phyloP scores from a whole-genome alignment of 1,140 invertebrate genomes.

The Harpegnathos saltator region DNA sequence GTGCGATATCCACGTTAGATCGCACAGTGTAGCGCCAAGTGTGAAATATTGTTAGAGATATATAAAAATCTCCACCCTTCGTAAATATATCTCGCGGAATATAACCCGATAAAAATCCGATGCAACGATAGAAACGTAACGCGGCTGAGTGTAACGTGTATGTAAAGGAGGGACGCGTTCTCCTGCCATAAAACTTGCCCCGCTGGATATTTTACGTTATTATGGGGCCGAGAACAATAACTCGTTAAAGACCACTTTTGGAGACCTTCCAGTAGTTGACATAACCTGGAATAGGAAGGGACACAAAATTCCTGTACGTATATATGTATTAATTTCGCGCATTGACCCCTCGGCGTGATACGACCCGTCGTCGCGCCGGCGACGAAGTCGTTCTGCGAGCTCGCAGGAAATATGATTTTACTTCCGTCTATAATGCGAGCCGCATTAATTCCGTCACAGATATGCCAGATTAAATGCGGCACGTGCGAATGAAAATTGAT shows the following conservation, averaged over 20 bases:
- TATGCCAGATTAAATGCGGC: constrained; percentile 37
- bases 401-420: not conserved
- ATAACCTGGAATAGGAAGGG: not conserved
- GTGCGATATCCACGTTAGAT: not conserved
- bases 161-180: constrained; percentile 4
- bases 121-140: no score
- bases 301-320: not conserved
- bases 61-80: not conserved
- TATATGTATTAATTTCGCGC: constrained; percentile 5
- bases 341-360: constrained; percentile 21
- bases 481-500: constrained; percentile 31
- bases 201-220: not conserved
- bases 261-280: constrained; percentile 30
- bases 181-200: constrained; percentile 23
- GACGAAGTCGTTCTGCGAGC: constrained; percentile 4
- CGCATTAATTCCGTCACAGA: constrained; percentile 34
- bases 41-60: not conserved
- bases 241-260: constrained; percentile 46
- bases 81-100: not conserved
- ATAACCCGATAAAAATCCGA: constrained; percentile 1
- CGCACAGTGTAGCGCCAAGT: no score
- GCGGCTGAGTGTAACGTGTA: not conserved
- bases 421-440: not conserved
- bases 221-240: constrained; percentile 39
- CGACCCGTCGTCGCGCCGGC: no score